A percentile compares a stretch with the other conserved stretches of the same genome.
phyloP scores from a whole-genome alignment of 2,797 vertebrate genomes.

The Acropternis orthonyx region DNA sequence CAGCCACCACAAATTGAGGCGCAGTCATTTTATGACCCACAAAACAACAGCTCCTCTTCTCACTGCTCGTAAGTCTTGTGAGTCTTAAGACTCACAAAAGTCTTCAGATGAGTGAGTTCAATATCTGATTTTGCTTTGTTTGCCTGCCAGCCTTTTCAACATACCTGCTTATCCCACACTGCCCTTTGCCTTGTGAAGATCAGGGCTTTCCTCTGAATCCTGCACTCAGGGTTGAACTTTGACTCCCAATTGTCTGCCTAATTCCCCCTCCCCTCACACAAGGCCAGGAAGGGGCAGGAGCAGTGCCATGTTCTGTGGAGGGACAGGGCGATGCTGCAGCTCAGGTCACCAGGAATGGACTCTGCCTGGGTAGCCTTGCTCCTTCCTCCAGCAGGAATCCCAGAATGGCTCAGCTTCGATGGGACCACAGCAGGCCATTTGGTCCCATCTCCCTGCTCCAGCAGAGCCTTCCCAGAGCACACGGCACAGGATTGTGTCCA shows the following conservation, averaged over 20 bases:
- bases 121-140: background rate
- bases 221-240: background rate
- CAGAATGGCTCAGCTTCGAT: background rate
- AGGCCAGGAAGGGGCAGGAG: background rate
- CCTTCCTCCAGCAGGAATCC: background rate
- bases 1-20: background rate
- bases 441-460: background rate
- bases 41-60: background rate
- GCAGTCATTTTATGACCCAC: background rate
- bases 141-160: background rate
- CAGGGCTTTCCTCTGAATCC: background rate
- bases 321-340: too few species aligned
- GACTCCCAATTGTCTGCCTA: background rate
- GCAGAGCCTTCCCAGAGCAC: background rate
- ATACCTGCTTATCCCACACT: background rate
- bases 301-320: background rate
- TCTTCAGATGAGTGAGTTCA: fast-evolving
- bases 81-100: background rate
- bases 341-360: background rate
- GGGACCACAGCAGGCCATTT: background rate
- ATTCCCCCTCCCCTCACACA: background rate
- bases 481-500: background rate
- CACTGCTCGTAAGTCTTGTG: background rate
- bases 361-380: background rate
- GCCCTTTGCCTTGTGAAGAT: background rate